Conservation (phyloP, 1,140 invertebrate genomes). For the Drosophila bipectinata region DNA sequence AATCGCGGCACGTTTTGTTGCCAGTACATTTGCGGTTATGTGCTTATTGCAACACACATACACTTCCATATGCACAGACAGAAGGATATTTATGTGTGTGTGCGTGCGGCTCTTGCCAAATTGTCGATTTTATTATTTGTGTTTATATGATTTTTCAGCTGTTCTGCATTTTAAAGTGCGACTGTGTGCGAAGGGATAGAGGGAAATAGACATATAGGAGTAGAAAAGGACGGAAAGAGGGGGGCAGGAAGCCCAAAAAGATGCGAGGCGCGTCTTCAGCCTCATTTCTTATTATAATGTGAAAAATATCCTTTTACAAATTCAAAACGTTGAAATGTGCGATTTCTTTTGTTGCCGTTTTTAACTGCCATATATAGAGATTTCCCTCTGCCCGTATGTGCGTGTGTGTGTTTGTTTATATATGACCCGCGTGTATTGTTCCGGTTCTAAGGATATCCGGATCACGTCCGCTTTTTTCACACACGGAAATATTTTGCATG, state of each 20-base stretch:
- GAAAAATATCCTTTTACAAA: constrained; percentile 82
- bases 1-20: constrained; percentile 79
- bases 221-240: background rate
- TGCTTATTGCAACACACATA: constrained; percentile 58
- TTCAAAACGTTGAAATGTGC: constrained; percentile 78
- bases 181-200: constrained; percentile 35
- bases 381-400: constrained; percentile 7
- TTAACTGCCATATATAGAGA: constrained; percentile 50
- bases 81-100: constrained; percentile 40
- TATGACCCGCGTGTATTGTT: constrained; percentile 63
- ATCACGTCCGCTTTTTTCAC: constrained; percentile 53
- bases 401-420: constrained; percentile 27
- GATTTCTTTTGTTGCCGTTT: constrained; percentile 74
- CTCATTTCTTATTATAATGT: constrained; percentile 82
- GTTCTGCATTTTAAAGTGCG: constrained; percentile 81
- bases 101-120: constrained; percentile 78
- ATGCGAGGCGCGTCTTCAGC: constrained; percentile 74
- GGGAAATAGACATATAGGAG: background rate
- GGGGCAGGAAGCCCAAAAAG: constrained; percentile 14
- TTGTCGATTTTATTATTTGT: constrained; percentile 84
- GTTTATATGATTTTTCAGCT: constrained; percentile 83
- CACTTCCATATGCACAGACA: constrained; percentile 29
- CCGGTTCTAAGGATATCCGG: constrained; percentile 15
- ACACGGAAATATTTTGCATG: constrained; percentile 44
- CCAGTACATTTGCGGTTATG: constrained; percentile 81